These are phyloP conservation scores for Steatornis caripensis DNA, from an alignment of 2,113 vertebrate species.

Conservation along the genomic window DNA sequence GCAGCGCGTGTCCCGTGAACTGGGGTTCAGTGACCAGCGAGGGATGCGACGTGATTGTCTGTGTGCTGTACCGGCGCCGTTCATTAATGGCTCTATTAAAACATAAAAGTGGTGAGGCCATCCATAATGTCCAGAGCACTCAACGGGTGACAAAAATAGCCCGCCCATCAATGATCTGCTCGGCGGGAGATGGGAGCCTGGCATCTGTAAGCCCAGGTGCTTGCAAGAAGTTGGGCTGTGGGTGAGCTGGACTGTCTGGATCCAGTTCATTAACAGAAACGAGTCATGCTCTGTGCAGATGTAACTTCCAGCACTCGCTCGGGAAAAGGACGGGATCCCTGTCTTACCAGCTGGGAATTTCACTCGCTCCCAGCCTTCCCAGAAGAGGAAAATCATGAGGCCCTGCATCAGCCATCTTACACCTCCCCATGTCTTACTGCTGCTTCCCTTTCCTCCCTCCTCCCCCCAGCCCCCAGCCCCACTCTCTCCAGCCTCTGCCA, in stretches of 20 bases:
- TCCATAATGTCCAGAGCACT: background rate
- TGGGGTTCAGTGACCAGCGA: background rate
- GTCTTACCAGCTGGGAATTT: background rate
- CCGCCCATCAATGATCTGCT: background rate
- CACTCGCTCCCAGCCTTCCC: background rate
- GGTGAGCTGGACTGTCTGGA: background rate
- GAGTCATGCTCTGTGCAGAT: background rate
- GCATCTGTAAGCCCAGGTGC: background rate
- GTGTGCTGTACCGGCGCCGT: background rate
- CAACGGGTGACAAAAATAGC: background rate
- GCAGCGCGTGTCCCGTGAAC: fast-evolving
- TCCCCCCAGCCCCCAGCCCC: too few relatives aligned
- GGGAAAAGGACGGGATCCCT: background rate
- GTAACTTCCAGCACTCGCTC: background rate
- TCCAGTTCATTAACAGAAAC: background rate
- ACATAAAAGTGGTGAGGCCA: background rate
- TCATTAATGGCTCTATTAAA: constrained; percentile 6
- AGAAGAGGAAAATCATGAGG: background rate
- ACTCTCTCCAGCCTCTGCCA: too few relatives aligned
- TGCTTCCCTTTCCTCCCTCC: background rate
- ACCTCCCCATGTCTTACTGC: background rate
- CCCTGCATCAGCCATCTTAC: background rate
- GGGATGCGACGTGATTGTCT: background rate
- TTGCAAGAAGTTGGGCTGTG: background rate
- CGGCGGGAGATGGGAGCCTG: fast-evolving